These are phyloP conservation scores for Probosciger aterrimus DNA, from an alignment of 2,113 vertebrate species.

Conservation along the genomic window DNA sequence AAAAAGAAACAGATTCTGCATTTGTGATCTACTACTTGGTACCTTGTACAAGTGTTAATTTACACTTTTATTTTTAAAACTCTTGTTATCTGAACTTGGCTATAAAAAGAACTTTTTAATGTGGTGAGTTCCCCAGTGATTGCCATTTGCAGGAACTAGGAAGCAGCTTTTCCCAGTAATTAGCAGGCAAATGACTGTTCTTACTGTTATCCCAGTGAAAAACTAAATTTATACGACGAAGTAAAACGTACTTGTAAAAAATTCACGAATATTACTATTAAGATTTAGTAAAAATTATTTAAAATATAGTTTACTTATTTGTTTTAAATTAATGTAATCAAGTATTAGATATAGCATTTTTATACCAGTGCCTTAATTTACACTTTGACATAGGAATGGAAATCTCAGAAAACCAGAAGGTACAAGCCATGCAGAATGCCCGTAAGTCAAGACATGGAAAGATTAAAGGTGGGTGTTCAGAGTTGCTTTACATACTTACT, in stretches of 20 bases:
- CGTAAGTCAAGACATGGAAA: constrained; percentile 89
- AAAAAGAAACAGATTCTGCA: not conserved
- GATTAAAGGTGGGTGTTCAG: constrained; percentile 82
- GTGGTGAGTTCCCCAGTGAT: not conserved
- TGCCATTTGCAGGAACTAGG: not conserved
- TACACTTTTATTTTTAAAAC: not conserved
- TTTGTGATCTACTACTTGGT: not conserved
- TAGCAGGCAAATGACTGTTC: not conserved
- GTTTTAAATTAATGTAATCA: not conserved
- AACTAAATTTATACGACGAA: not conserved
- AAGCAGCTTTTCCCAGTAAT: not conserved
- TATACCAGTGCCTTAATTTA: not conserved
- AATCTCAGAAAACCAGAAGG: constrained; percentile 91
- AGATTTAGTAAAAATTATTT: not conserved
- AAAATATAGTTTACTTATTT: not conserved
- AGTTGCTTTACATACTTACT: not conserved
- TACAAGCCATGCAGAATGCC: constrained; percentile 90
- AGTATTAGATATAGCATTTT: not conserved
- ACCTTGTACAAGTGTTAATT: not conserved
- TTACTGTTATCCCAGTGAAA: not conserved
- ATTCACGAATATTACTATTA: not conserved
- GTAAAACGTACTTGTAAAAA: not conserved
- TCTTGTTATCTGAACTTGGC: not conserved
- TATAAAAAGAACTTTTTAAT: not conserved
- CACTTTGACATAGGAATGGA: constrained; percentile 85